Evolutionary conservation across 2,888 invertebrate genomes (phyloP).

Genomic region (Phaedon cochleariae): DNA sequence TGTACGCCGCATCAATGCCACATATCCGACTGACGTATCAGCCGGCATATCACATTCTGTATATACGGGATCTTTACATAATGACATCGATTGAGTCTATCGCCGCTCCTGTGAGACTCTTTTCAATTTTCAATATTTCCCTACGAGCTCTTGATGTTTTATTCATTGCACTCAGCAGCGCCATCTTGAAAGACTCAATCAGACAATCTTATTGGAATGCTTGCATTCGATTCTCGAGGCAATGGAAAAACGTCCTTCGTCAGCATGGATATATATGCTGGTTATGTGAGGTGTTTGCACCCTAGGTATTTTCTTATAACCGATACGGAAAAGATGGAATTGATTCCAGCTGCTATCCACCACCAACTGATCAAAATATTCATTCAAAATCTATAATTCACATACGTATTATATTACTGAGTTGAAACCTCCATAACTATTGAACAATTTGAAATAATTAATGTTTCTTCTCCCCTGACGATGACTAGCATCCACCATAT

Average conservation of each 20-base stretch:
- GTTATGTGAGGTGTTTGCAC: no score
- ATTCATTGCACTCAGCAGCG: constrained; percentile 64
- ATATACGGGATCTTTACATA: constrained; percentile 57
- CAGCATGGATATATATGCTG: not conserved
- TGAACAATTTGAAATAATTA: no score
- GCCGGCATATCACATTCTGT: constrained; percentile 53
- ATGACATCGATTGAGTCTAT: constrained; percentile 61
- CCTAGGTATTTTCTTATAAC: no score
- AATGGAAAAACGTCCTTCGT: not conserved
- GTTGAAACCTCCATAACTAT: no score
- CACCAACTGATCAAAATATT: no score
- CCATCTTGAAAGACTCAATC: constrained; percentile 64
- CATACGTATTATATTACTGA: no score
- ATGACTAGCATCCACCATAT: no score
- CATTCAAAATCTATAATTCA: no score
- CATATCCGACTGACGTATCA: constrained; percentile 35
- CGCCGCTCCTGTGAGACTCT: constrained; percentile 60
- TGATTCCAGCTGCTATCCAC: no score
- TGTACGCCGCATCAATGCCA: constrained; percentile 11
- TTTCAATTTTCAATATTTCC: constrained; percentile 65
- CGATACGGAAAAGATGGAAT: no score
- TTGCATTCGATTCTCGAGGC: constrained; percentile 56
- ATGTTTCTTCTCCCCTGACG: no score
- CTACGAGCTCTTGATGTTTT: constrained; percentile 64
- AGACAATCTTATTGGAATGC: constrained; percentile 63